A percentile compares a stretch with the other conserved stretches of the same genome.
Evolutionary conservation across 2,113 vertebrate genomes (phyloP).

Genomic region (Poeciliopsis prolifica): DNA sequence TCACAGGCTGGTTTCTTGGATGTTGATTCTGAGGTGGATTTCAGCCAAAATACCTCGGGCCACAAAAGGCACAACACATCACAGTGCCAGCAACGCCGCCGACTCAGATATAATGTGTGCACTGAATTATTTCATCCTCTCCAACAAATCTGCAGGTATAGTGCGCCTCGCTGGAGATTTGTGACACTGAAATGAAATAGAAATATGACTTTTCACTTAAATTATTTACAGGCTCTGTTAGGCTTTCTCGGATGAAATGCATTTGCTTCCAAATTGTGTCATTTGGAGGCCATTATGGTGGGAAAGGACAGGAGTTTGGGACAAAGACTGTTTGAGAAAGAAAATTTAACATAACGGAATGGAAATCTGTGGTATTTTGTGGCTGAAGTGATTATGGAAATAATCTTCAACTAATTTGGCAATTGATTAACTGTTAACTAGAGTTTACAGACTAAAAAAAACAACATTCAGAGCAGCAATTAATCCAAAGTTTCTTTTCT

Average conservation of each 20-base stretch:
- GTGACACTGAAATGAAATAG: constrained; percentile 14
- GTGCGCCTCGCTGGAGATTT: constrained; percentile 35
- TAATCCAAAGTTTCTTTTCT: no score
- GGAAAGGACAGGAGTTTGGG: constrained; percentile 17
- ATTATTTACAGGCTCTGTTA: constrained; percentile 12
- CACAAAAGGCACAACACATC: constrained; percentile 56
- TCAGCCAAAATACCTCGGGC: constrained; percentile 61
- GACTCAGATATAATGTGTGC: constrained; percentile 62
- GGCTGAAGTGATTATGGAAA: no score
- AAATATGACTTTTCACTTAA: constrained; percentile 7
- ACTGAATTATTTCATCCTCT: constrained; percentile 43
- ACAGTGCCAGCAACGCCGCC: constrained; percentile 64
- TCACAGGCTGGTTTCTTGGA: constrained; percentile 63
- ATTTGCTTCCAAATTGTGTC: constrained; percentile 2
- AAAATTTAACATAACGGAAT: not conserved
- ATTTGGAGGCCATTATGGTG: not conserved
- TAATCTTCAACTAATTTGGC: no score
- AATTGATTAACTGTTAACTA: no score
- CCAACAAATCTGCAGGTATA: constrained; percentile 46
- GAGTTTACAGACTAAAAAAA: no score
- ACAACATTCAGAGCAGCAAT: no score
- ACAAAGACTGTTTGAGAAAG: not conserved
- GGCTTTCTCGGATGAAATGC: not conserved
- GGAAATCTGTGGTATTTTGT: not conserved
- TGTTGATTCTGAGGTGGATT: constrained; percentile 70